Percentiles rank a stretch among this genome's conserved stretches.
Evolutionary conservation across 2,888 invertebrate species (phyloP).

Genomic region (Eilema caniola): DNA sequence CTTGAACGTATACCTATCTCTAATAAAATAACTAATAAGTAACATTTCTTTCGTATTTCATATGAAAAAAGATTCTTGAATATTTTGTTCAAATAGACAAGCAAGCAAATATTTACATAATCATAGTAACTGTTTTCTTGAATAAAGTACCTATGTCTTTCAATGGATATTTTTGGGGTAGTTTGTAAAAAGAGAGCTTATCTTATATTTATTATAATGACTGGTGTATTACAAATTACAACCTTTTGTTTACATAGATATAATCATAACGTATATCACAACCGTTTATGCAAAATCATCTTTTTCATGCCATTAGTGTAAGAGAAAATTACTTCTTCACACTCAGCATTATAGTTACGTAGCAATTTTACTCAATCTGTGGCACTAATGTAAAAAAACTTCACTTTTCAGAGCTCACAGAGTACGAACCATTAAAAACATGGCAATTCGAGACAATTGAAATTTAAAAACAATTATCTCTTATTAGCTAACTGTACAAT

Average conservation of each 20-base stretch:
- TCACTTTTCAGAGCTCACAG: constrained; percentile 2
- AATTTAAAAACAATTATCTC: constrained; percentile 32
- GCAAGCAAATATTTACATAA: too few relatives aligned
- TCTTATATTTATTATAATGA: not conserved
- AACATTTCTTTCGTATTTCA: not conserved
- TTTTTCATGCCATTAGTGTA: not conserved
- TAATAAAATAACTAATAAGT: too few relatives aligned
- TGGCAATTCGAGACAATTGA: constrained; percentile 21
- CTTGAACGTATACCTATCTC: constrained; percentile 7
- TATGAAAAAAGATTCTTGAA: not conserved
- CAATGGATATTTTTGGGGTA: not conserved
- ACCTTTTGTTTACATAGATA: too few relatives aligned
- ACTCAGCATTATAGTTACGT: not conserved
- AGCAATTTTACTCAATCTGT: not conserved
- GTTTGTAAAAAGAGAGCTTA: too few relatives aligned
- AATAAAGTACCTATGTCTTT: not conserved
- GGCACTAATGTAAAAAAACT: not conserved
- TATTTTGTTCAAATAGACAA: not conserved
- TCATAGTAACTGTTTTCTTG: not conserved
- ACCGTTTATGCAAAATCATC: not conserved
- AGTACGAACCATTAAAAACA: constrained; percentile 10
- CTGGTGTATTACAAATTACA: not conserved
- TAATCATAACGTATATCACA: not conserved
- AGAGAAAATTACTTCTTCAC: not conserved
- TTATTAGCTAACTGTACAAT: constrained; percentile 50